phyloP scores from a whole-genome alignment of 2,888 invertebrate species.

The Pollenia labialis region DNA sequence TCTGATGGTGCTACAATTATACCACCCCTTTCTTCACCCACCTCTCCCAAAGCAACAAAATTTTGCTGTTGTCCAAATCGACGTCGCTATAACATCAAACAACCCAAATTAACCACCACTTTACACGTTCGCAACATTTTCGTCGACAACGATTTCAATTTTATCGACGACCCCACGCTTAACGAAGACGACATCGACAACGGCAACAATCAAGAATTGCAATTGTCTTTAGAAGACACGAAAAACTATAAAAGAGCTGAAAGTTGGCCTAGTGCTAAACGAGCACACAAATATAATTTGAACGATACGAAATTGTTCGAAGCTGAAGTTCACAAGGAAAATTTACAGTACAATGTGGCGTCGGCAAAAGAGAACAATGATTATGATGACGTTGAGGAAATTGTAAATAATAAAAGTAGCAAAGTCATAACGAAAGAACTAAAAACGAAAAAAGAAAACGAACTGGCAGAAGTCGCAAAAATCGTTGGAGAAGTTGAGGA shows the following conservation, averaged over 20 bases:
- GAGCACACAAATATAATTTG: constrained; percentile 51
- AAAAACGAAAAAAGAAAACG: constrained; percentile 68
- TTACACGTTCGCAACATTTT: constrained; percentile 81
- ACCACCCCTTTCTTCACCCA: constrained; percentile 79
- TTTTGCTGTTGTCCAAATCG: constrained; percentile 82
- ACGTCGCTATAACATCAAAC: constrained; percentile 81
- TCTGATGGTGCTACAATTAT: constrained; percentile 80
- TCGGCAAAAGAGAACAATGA: constrained; percentile 35
- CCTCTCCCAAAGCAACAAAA: constrained; percentile 81
- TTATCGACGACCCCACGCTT: constrained; percentile 81
- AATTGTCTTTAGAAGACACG: constrained; percentile 48
- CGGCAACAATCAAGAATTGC: constrained; percentile 57
- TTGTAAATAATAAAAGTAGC: constrained; percentile 76
- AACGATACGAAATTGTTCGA: constrained; percentile 48
- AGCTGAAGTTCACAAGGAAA: constrained; percentile 63
- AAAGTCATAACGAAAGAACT: constrained; percentile 73
- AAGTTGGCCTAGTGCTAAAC: constrained; percentile 71
- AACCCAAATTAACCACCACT: constrained; percentile 77
- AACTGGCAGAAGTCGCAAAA: constrained; percentile 42
- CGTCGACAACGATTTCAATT: constrained; percentile 81
- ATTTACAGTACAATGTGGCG: constrained; percentile 44
- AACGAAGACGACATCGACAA: constrained; percentile 68
- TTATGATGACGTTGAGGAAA: constrained; percentile 65
- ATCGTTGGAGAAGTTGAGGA: constrained; percentile 6
- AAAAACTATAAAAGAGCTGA: constrained; percentile 69